Conservation (phyloP, 2,888 invertebrate species). For the Masnerella sp. region DNA sequence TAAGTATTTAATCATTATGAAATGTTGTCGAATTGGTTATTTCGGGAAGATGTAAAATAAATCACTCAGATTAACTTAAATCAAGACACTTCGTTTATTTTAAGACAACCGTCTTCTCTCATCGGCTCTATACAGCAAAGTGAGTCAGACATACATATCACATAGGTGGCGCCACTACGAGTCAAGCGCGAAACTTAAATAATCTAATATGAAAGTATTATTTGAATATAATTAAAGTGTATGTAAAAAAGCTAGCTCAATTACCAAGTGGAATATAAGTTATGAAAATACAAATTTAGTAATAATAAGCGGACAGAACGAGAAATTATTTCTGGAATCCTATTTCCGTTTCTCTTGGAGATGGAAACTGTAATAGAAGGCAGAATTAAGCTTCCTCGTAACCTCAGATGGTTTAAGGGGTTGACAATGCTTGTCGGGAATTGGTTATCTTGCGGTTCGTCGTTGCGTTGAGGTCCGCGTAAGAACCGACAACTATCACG, state of each 20-base stretch:
- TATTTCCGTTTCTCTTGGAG: slow-evolving; percentile 36
- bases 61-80: too few relatives aligned
- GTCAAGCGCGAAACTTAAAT: too few relatives aligned
- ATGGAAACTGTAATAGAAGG: slow-evolving; percentile 38
- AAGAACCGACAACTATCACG: slow-evolving; percentile 24
- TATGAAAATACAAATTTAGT: slow-evolving; percentile 17
- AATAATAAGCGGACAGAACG: slow-evolving; percentile 15
- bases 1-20: too few relatives aligned
- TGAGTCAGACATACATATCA: too few relatives aligned
- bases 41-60: too few relatives aligned
- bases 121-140: too few relatives aligned
- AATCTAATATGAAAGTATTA: too few relatives aligned
- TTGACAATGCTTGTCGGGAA: slow-evolving; percentile 38
- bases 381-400: slow-evolving; percentile 44
- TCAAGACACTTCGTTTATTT: too few relatives aligned
- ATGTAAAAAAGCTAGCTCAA: too few relatives aligned
- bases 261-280: slow-evolving; percentile 13
- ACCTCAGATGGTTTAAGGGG: slow-evolving; percentile 20
- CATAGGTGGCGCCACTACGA: too few relatives aligned
- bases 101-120: too few relatives aligned
- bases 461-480: slow-evolving; percentile 21
- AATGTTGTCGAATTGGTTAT: too few relatives aligned
- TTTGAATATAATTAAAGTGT: slow-evolving; percentile 1
- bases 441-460: slow-evolving; percentile 43
- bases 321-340: slow-evolving; percentile 43